A percentile compares a stretch with the other conserved stretches of the same genome.
Conservation (phyloP, 2,888 invertebrate species). For the Clostera curtula region DNA sequence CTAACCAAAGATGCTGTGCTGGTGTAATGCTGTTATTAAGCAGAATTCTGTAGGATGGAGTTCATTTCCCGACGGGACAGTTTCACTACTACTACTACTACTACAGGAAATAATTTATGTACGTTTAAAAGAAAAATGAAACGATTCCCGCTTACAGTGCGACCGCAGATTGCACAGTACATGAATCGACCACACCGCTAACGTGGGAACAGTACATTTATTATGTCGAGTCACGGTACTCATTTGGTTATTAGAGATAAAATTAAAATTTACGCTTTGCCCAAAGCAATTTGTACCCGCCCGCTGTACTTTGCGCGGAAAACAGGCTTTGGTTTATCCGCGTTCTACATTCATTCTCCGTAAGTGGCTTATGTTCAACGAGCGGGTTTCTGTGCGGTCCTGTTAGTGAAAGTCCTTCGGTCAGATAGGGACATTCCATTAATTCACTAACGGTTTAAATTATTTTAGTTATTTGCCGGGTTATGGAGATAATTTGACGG, state of each 20-base stretch:
- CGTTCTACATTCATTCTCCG: conserved; percentile 69
- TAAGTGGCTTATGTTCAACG: conserved; percentile 65
- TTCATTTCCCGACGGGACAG: no score
- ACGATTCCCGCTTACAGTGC: no score
- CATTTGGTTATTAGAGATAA: conserved; percentile 75
- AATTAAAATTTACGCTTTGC: conserved; percentile 75
- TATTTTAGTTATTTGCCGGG: no score
- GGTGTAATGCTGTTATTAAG: no score
- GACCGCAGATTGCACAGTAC: conserved; percentile 19
- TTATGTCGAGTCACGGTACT: conserved; percentile 72
- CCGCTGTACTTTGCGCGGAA: conserved; percentile 69
- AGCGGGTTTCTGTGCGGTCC: conserved; percentile 32
- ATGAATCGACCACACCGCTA: conserved; percentile 48
- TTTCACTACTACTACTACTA: no score
- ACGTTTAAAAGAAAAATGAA: no score
- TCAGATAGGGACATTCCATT: conserved; percentile 13
- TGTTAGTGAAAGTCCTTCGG: conserved; percentile 19
- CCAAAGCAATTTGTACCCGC: conserved; percentile 74
- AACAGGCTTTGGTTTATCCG: conserved; percentile 73
- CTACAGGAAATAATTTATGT: no score
- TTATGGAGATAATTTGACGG: no score
- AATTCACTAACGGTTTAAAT: not conserved
- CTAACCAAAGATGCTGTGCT: no score
- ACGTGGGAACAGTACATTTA: conserved; percentile 72
- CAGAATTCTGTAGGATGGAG: no score